These are phyloP conservation scores for Neotragus pygmaeus DNA, from an alignment of 2,113 vertebrate species.

Conservation along the genomic window DNA sequence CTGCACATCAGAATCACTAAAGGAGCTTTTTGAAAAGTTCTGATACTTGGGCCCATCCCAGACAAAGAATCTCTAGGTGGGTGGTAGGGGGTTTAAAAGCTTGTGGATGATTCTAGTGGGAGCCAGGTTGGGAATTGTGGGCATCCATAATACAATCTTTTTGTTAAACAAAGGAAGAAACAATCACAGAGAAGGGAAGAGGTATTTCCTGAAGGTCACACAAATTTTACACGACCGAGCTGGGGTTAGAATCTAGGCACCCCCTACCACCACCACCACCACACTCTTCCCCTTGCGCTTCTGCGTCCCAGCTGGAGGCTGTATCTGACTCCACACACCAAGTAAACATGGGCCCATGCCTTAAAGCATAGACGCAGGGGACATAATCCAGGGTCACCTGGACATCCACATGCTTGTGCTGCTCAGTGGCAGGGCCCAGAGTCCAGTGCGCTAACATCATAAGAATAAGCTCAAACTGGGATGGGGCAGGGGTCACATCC, in stretches of 20 bases:
- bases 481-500: neutral
- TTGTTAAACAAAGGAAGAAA: neutral
- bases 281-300: fast-evolving
- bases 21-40: neutral
- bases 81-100: neutral
- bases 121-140: neutral
- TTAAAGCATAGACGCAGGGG: neutral
- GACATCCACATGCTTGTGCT: neutral
- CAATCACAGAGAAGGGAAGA: neutral
- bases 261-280: too few species aligned
- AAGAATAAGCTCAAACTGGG: neutral
- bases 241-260: neutral
- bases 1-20: neutral
- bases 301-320: neutral
- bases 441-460: neutral
- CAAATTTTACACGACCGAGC: neutral
- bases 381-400: neutral
- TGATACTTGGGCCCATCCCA: neutral
- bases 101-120: neutral
- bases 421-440: neutral
- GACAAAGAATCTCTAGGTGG: neutral
- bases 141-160: neutral
- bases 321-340: neutral
- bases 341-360: neutral
- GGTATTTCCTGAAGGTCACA: neutral